These are phyloP conservation scores for Melanaphis sacchari DNA, from an alignment of 1,140 invertebrate species.

Conservation along the genomic window DNA sequence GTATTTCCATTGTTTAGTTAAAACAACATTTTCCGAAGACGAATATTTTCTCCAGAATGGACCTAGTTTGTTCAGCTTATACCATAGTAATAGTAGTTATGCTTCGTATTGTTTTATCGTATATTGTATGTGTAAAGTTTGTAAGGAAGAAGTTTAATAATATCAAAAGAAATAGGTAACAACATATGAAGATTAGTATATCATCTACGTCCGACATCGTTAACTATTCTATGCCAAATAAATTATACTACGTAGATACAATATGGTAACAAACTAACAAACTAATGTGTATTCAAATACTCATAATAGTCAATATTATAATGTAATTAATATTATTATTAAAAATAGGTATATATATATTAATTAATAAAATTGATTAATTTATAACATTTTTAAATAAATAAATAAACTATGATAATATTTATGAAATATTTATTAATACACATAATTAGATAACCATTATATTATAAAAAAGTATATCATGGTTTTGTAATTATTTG, in stretches of 20 bases:
- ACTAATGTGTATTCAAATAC: background rate
- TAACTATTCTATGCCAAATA: background rate
- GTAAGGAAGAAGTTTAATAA: background rate
- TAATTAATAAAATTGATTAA: background rate
- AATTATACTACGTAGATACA: background rate
- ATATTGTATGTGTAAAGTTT: background rate
- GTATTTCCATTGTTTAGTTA: conserved; percentile 32
- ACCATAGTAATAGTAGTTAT: background rate
- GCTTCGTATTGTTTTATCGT: background rate
- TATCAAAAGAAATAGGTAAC: background rate
- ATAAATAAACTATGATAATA: background rate
- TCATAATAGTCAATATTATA: background rate
- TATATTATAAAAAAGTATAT: background rate
- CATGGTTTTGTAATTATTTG: background rate
- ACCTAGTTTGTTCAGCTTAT: background rate
- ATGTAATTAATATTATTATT: background rate
- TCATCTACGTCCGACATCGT: background rate
- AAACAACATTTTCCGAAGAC: conserved; percentile 1
- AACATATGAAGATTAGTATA: background rate
- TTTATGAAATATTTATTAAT: background rate
- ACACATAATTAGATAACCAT: background rate
- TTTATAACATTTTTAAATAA: too few species aligned
- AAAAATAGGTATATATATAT: too few species aligned
- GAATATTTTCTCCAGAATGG: background rate
- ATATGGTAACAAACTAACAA: background rate